Evolutionary conservation across 2,797 vertebrate species (phyloP), one percentile per base, ranked within the genome.

Genomic region (Ctenochaetus hawaiiensis): DNA sequence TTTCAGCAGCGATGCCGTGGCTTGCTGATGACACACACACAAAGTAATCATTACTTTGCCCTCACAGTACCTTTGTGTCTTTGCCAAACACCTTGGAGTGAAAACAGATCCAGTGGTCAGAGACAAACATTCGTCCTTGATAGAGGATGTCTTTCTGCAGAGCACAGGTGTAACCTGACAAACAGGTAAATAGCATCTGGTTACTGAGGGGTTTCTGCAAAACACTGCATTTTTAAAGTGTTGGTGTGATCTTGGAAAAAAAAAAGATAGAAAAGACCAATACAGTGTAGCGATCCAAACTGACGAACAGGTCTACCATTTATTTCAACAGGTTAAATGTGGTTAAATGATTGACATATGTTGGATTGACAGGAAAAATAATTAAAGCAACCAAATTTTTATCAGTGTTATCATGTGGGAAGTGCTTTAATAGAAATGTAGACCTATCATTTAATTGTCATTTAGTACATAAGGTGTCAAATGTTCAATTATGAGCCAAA

Each of bases 91-190:
- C 92, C 66, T 93, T 94, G 41, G 93, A 98, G 94, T 98, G 92
- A 90, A 99, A 99, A 86, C 98, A 98, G 93, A 99, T 97, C 98
- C 97, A 99, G 91, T 98, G 97, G 72, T 98, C 95, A 3, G 97
- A 99, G 74, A 99, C 93, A 59, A 97, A 99, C 81, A 99, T 94
- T 41, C 97, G 96, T 41, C 98, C 98, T 90, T 99, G 98, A 82
- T 98, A 99, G n/a, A 98, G 90, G 71, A 99, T 97, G 93, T 99
- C 98, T 89, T 99, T 99, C 92, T 99, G 98, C 69, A 99, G 94
- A 8, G 98, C 98, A 71, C 98, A 99, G 5, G 97, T 97, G 92
- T 98, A 99, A 90, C 96, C 98, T 99, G 84, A 69, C 53, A 72
- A 16, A 80, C 73, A 78, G 63, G 61, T 30, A 3, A 41, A 67